A percentile compares a stretch with the other conserved stretches of the same genome.
These are phyloP conservation scores for Drosophila santomea DNA, from an alignment of 1,140 invertebrate species.

Conservation along the genomic window DNA sequence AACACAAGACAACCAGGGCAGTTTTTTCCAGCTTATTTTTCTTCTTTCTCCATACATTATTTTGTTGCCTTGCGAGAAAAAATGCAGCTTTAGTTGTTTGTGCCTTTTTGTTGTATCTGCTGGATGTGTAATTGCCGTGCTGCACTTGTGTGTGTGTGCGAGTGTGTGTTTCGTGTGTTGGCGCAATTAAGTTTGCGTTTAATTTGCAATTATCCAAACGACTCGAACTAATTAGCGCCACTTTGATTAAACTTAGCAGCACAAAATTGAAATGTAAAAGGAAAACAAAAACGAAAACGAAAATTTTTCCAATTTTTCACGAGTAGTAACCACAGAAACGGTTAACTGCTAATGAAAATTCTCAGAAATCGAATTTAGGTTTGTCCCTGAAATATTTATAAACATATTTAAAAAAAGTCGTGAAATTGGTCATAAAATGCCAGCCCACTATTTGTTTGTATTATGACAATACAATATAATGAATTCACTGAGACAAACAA, in stretches of 20 bases:
- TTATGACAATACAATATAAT: conserved; percentile 47
- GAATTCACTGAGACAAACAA: conserved; percentile 69
- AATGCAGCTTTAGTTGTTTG: conserved; percentile 49
- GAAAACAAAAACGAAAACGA: conserved; percentile 44
- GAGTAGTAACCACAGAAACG: conserved; percentile 4
- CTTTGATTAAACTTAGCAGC: conserved; percentile 75
- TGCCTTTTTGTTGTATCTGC: conserved; percentile 17
- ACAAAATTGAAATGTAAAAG: conserved; percentile 43
- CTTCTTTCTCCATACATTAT: conserved; percentile 34
- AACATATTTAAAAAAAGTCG: conserved; percentile 2
- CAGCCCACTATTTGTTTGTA: conserved; percentile 31
- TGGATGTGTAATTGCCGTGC: conserved; percentile 54
- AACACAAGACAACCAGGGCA: conserved; percentile 23
- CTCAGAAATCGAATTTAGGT: conserved; percentile 25
- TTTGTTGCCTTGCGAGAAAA: conserved; percentile 56
- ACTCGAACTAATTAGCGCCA: conserved; percentile 83
- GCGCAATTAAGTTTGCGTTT: conserved; percentile 82
- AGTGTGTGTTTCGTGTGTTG: conserved; percentile 66
- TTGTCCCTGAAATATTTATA: conserved; percentile 27
- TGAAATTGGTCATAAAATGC: conserved; percentile 36
- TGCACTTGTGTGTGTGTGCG: conserved; percentile 25
- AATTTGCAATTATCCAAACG: conserved; percentile 83
- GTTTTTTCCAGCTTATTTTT: conserved; percentile 35
- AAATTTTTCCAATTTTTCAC: conserved; percentile 34
- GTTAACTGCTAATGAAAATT: conserved; percentile 33